Conservation (phyloP, 2,113 vertebrate genomes). For the Thermophis baileyi region DNA sequence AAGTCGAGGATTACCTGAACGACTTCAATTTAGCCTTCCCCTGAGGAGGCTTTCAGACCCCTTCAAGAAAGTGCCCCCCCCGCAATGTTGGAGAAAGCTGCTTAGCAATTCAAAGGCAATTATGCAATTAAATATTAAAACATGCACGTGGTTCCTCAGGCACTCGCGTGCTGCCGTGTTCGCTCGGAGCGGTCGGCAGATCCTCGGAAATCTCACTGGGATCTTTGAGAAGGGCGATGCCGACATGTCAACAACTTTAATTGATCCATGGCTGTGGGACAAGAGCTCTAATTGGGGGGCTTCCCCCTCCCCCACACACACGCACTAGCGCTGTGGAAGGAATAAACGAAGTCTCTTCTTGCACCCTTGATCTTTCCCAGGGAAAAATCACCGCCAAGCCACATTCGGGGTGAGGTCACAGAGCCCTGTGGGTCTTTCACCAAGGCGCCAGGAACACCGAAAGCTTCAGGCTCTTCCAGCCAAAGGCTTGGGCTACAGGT, state of each 20-base stretch:
- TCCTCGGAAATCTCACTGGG: slow-evolving; percentile 58
- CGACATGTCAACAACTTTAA: slow-evolving; percentile 61
- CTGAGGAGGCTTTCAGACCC: background rate
- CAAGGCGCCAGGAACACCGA: background rate
- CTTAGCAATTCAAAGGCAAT: slow-evolving; percentile 58
- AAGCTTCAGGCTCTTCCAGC: background rate
- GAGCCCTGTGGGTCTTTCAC: no score
- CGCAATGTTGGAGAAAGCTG: slow-evolving; percentile 40
- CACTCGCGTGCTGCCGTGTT: slow-evolving; percentile 47
- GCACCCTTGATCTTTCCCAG: background rate
- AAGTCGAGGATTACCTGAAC: no score
- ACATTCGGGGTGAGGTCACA: background rate
- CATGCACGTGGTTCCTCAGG: slow-evolving; percentile 57
- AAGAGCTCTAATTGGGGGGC: slow-evolving; percentile 55
- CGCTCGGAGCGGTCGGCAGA: slow-evolving; percentile 50
- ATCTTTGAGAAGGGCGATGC: slow-evolving; percentile 55
- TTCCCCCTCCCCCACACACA: background rate
- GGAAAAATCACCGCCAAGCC: no score
- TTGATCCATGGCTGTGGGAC: slow-evolving; percentile 61
- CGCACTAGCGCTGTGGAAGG: slow-evolving; percentile 1
- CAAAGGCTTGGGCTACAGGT: background rate
- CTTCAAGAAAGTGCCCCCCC: background rate
- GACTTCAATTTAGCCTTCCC: background rate
- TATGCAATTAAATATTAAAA: slow-evolving; percentile 62
- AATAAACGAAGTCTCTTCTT: slow-evolving; percentile 30